Conservation (phyloP, 2,888 invertebrate species). For the Omphaloscelis lunosa region DNA sequence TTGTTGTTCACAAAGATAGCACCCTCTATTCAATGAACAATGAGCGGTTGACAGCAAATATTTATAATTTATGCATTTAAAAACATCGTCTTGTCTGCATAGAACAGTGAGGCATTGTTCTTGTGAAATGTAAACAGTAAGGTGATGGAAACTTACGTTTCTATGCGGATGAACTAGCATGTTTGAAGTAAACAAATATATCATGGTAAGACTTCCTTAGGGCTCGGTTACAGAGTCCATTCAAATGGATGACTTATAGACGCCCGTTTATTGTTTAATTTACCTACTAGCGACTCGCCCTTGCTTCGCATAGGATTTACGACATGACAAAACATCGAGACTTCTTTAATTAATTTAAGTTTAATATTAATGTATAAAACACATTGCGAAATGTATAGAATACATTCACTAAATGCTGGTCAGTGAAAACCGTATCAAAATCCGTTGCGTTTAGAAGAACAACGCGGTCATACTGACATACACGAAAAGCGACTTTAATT, state of each 20-base stretch:
- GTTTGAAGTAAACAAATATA: constrained; percentile 27
- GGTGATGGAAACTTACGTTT: constrained; percentile 11
- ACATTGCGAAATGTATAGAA: too few relatives aligned
- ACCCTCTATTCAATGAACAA: constrained; percentile 38
- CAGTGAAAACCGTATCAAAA: too few relatives aligned
- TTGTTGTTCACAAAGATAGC: constrained; percentile 29
- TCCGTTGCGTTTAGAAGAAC: too few relatives aligned
- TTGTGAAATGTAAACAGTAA: constrained; percentile 36
- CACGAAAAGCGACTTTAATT: too few relatives aligned
- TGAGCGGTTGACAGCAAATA: constrained; percentile 32
- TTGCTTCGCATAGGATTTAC: too few relatives aligned
- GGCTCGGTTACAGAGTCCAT: not conserved
- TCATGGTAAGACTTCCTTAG: constrained; percentile 5
- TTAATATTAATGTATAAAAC: too few relatives aligned
- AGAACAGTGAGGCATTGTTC: constrained; percentile 47
- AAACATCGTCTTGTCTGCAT: constrained; percentile 24
- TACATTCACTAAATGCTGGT: too few relatives aligned
- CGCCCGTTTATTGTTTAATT: not conserved
- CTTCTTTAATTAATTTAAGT: too few relatives aligned
- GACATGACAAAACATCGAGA: too few relatives aligned
- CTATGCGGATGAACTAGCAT: constrained; percentile 30
- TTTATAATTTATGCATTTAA: constrained; percentile 24
- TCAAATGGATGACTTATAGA: not conserved
- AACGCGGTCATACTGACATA: too few relatives aligned
- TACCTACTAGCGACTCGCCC: too few relatives aligned